Evolutionary conservation across 2,797 vertebrate genomes (phyloP), one percentile per base, ranked within the genome.

Genomic region (Poecilia gillii): DNA sequence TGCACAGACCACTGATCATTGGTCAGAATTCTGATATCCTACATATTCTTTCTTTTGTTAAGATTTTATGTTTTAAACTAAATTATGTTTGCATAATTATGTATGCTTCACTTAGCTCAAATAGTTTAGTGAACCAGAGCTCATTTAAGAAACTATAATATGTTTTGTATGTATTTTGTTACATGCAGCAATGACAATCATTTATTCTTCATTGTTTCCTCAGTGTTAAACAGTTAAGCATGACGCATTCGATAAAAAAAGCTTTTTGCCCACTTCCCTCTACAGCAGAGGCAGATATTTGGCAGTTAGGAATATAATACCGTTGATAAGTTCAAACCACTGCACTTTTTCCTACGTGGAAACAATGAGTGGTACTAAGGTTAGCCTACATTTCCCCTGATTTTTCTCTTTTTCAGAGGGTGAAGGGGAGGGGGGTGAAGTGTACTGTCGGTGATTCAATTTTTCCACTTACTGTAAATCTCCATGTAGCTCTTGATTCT

Each of bases 401-500:
- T 87, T 70, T 59, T 51, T 25, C 59, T 41, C 49, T 33, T n/a
- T 72, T 31, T 59, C 28, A 18, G 28, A 0, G 16, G 16, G 28
- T 53, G 31, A 31, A 47, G 55, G 7, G 28, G 6, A 18, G 25
- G 46, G 28, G 31, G 71, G 59, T 88, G 78, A 91, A 92, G 85
- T 77, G 81, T 91, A 88, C 85, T 83, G 89, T 92, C 84, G 83
- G 73, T 90, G 94, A 93, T 85, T 93, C 90, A 95, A 73, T 93
- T 90, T 95, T 96, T 96, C 94, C 95, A 91, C 85, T 87, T 81
- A 91, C 85, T 92, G 86, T 89, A 89, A 90, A 87, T 81, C 91
- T 84, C 46, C 89, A 84, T 83, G 83, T 85, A 84, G 81, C 77
- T 79, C 46, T 76, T 47, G 66, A 33, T 82, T 83, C 66, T 90